Conservation (phyloP, 2,797 vertebrate genomes). For the Ceryle rudis region DNA sequence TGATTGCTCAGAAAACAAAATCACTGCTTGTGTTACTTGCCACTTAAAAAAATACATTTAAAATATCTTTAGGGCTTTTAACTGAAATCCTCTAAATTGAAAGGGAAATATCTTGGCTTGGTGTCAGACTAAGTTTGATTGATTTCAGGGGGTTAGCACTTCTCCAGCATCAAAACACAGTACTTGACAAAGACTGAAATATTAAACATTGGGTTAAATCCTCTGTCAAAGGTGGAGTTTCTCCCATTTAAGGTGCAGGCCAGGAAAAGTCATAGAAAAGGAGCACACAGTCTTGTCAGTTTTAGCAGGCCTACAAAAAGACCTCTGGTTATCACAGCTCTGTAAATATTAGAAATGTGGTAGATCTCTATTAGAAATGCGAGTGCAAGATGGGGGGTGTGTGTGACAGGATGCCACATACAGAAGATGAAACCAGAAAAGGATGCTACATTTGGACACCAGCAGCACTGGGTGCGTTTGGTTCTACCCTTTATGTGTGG, state of each 20-base stretch:
- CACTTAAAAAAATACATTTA: not conserved
- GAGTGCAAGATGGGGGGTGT: not conserved
- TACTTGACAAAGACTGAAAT: not conserved
- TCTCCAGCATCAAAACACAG: not conserved
- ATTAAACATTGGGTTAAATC: not conserved
- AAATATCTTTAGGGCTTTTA: not conserved
- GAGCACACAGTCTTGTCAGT: not conserved
- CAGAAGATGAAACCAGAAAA: not conserved
- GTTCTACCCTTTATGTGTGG: not conserved
- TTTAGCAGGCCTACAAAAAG: not conserved
- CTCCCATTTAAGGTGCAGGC: not conserved
- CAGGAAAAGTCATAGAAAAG: not conserved
- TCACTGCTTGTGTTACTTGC: accelerated
- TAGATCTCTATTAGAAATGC: not conserved
- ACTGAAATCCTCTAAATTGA: not conserved
- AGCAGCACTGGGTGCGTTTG: not conserved
- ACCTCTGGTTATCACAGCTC: not conserved
- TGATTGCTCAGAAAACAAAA: not conserved
- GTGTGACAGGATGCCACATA: not conserved
- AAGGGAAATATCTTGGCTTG: not conserved
- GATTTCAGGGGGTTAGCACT: not conserved
- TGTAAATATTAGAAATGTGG: not conserved
- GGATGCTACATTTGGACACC: not conserved
- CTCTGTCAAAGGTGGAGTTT: not conserved
- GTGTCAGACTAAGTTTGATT: not conserved